These are phyloP conservation scores for Choristoneura rosaceana DNA, from an alignment of 2,888 invertebrate species.

Conservation along the genomic window DNA sequence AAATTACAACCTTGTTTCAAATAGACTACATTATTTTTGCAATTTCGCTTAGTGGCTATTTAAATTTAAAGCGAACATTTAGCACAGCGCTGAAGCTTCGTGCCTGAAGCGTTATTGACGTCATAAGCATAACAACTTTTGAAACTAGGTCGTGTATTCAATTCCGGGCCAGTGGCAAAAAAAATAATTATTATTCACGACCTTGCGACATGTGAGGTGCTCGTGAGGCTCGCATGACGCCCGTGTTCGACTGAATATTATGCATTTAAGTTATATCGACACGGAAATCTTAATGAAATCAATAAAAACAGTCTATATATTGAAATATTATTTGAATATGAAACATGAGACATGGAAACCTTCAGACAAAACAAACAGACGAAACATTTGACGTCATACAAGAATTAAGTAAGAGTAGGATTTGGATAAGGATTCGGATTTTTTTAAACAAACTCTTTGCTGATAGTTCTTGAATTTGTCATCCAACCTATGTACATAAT, in stretches of 20 bases:
- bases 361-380: background rate
- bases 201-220: slow-evolving; percentile 69
- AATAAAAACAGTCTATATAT: slow-evolving; percentile 11
- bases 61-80: slow-evolving; percentile 30
- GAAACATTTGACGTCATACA: background rate
- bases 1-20: background rate
- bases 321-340: background rate
- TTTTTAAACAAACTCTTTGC: too few relatives aligned
- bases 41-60: slow-evolving; percentile 17
- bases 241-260: slow-evolving; percentile 52
- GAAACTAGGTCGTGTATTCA: slow-evolving; percentile 78
- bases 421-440: too few relatives aligned
- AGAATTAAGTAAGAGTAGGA: too few relatives aligned
- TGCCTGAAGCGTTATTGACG: slow-evolving; percentile 64
- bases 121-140: slow-evolving; percentile 68
- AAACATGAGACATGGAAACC: background rate
- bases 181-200: slow-evolving; percentile 58
- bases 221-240: slow-evolving; percentile 49
- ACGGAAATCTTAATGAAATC: slow-evolving; percentile 35
- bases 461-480: too few relatives aligned
- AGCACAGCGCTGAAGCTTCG: slow-evolving; percentile 35
- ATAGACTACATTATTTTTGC: slow-evolving; percentile 16
- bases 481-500: too few relatives aligned
- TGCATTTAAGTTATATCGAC: slow-evolving; percentile 46
- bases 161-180: slow-evolving; percentile 65